Conservation (phyloP, 2,113 vertebrate species). For the Poeciliopsis turrubarensis region DNA sequence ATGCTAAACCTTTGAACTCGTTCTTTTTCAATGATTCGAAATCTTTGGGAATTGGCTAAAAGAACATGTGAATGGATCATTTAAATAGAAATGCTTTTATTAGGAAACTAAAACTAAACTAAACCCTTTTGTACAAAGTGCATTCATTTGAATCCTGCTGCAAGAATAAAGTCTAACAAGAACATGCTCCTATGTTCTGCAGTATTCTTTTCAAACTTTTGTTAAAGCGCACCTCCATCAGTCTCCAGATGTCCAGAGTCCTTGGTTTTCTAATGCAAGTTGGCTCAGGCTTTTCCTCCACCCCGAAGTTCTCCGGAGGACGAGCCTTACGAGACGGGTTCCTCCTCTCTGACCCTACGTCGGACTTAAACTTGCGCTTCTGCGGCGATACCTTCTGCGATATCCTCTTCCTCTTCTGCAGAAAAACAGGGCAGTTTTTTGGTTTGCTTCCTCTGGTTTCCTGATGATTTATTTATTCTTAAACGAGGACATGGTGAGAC, state of each 20-base stretch:
- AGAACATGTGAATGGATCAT: too few relatives aligned
- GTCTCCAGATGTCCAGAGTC: slow-evolving; percentile 77
- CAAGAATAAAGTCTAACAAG: too few relatives aligned
- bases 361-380: slow-evolving; percentile 80
- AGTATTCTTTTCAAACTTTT: neutral
- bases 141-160: too few relatives aligned
- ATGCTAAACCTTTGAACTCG: neutral
- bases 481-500: neutral
- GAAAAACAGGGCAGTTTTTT: neutral
- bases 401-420: slow-evolving; percentile 78
- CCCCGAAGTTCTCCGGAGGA: slow-evolving; percentile 91
- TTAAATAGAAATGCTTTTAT: too few relatives aligned
- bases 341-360: slow-evolving; percentile 82
- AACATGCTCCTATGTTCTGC: too few relatives aligned
- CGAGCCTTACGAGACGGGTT: slow-evolving; percentile 93
- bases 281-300: slow-evolving; percentile 82
- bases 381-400: slow-evolving; percentile 68
- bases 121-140: too few relatives aligned
- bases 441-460: neutral
- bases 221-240: slow-evolving; percentile 78
- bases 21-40: neutral
- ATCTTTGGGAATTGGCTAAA: neutral
- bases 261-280: slow-evolving; percentile 61
- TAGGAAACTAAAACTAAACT: neutral
- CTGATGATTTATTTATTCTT: neutral